Evolutionary conservation across 1,140 invertebrate genomes (phyloP).

Genomic region (Brachionus plicatilis): DNA sequence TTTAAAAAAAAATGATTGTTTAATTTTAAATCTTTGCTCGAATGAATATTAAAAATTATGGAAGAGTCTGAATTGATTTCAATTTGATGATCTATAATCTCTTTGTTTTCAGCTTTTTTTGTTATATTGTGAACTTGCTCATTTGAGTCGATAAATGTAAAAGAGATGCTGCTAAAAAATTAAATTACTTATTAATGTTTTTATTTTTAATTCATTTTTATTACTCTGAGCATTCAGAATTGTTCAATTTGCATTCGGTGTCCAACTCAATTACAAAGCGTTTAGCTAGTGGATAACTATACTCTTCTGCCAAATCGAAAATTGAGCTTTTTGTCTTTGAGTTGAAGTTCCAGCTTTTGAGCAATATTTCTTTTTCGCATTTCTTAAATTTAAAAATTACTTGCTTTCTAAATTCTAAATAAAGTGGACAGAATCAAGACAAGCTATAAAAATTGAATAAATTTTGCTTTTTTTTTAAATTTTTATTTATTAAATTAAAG

Average conservation of each 20-base stretch:
- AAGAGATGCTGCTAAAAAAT: neutral
- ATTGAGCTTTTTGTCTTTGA: constrained; percentile 27
- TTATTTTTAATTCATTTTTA: too few species aligned
- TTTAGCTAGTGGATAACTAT: constrained; percentile 1
- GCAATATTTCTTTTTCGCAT: neutral
- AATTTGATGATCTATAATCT: neutral
- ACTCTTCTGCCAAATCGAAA: neutral
- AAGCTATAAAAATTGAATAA: too few species aligned
- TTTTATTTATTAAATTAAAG: too few species aligned
- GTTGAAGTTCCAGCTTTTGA: constrained; percentile 9
- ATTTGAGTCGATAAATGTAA: neutral
- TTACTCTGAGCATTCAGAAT: neutral
- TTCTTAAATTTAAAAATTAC: neutral
- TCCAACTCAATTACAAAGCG: constrained; percentile 25
- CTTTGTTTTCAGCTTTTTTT: neutral
- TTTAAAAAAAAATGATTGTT: neutral
- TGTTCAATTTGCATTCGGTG: neutral
- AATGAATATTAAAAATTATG: neutral
- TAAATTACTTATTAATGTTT: neutral
- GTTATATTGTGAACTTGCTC: neutral
- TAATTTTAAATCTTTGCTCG: neutral
- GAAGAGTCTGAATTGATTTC: constrained; percentile 3
- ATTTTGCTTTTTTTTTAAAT: too few species aligned
- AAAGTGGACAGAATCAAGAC: too few species aligned
- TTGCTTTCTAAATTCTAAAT: too few species aligned